Conservation (phyloP, 2,888 invertebrate species). For the Andrena bicolor region DNA sequence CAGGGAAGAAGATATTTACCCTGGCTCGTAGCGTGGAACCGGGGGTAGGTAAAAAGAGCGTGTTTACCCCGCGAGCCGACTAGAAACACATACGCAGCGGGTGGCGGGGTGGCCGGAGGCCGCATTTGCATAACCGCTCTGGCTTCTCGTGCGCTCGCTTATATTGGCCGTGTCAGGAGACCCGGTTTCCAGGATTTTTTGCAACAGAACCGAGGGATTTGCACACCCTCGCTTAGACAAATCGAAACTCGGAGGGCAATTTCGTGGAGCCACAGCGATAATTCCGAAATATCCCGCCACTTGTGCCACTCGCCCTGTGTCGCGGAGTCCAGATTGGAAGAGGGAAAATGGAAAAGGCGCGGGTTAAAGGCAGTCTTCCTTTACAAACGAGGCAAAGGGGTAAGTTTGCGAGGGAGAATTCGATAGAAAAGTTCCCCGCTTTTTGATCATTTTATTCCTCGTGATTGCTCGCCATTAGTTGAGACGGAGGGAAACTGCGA, state of each 20-base stretch:
- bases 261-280: background rate
- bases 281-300: background rate
- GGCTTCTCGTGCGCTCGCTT: slow-evolving; percentile 30
- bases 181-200: slow-evolving; percentile 20
- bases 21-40: slow-evolving; percentile 12
- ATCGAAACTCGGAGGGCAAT: background rate
- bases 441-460: slow-evolving; percentile 14
- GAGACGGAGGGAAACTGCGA: background rate
- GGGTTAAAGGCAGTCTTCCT: background rate
- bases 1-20: slow-evolving; percentile 41
- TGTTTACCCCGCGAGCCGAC: slow-evolving; percentile 46
- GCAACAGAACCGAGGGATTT: background rate
- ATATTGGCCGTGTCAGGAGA: slow-evolving; percentile 20
- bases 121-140: slow-evolving; percentile 56
- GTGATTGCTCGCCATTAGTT: background rate
- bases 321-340: background rate
- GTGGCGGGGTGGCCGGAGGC: background rate
- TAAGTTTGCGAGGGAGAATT: background rate
- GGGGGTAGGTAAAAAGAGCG: slow-evolving; percentile 34
- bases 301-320: background rate
- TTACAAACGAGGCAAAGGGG: background rate
- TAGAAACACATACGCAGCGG: slow-evolving; percentile 21
- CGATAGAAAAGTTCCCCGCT: slow-evolving; percentile 2
- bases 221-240: background rate
- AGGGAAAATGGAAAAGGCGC: background rate